Evolutionary conservation across 2,113 vertebrate genomes (phyloP).

Genomic region (Paramormyrops kingsleyae): DNA sequence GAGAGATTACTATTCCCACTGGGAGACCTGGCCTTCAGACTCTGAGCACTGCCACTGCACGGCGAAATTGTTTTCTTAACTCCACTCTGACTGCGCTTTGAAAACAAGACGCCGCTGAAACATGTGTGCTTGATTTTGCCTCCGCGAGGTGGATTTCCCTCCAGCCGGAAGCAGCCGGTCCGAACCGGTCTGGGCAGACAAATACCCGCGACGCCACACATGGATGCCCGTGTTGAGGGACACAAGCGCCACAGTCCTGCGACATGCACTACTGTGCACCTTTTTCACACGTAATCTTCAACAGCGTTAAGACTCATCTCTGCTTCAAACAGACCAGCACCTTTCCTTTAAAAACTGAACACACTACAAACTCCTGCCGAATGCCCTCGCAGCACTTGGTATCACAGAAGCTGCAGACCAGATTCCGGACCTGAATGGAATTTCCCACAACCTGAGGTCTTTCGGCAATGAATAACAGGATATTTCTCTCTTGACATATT

Average conservation of each 20-base stretch:
- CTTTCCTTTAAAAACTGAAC: background rate
- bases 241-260: background rate
- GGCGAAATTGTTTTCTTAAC: conserved; percentile 53
- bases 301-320: background rate
- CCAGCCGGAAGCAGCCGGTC: conserved; percentile 25
- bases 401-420: background rate
- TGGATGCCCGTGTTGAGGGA: conserved; percentile 18
- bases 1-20: conserved; percentile 38
- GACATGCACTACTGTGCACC: background rate
- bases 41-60: conserved; percentile 31
- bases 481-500: background rate
- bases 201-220: conserved; percentile 20
- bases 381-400: background rate
- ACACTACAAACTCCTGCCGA: background rate
- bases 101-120: conserved; percentile 49
- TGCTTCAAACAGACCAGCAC: background rate
- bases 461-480: background rate
- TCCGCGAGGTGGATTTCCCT: conserved; percentile 25
- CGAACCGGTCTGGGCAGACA: conserved; percentile 26
- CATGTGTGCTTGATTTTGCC: conserved; percentile 48
- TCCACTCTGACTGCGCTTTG: conserved; percentile 47
- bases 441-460: background rate
- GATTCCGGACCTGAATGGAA: background rate
- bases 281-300: background rate
- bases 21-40: conserved; percentile 44